Evolutionary conservation across 1,140 invertebrate genomes (phyloP).

Genomic region (Protaetia brevitarsis): DNA sequence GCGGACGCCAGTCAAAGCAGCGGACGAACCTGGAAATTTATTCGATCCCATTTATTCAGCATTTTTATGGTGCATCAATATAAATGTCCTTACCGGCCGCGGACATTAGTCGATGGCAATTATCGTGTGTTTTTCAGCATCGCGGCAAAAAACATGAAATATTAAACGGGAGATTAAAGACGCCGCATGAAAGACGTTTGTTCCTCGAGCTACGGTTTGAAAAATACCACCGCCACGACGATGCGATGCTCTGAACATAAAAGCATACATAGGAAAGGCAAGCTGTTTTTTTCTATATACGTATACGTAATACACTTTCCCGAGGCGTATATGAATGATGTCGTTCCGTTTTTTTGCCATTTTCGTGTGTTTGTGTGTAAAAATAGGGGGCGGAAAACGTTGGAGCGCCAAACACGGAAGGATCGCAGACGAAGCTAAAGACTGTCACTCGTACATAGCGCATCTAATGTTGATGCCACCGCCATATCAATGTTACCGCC

Average conservation of each 20-base stretch:
- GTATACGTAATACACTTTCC: conserved; percentile 33
- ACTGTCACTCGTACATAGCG: neutral
- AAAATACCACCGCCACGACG: conserved; percentile 30
- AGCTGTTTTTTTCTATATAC: neutral
- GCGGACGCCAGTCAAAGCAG: conserved; percentile 4
- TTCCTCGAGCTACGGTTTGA: conserved; percentile 33
- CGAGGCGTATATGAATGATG: conserved; percentile 34
- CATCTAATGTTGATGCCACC: neutral
- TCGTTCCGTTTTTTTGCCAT: conserved; percentile 33
- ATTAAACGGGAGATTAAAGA: conserved; percentile 41
- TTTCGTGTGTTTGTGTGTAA: conserved; percentile 26
- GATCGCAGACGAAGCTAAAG: neutral
- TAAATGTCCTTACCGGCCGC: conserved; percentile 32
- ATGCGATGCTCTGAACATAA: conserved; percentile 35
- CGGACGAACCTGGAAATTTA: conserved; percentile 16
- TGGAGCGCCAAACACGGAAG: too few species aligned
- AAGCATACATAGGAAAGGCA: neutral
- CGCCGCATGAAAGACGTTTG: conserved; percentile 36
- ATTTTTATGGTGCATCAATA: conserved; percentile 35
- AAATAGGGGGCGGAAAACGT: neutral
- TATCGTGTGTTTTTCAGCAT: conserved; percentile 30
- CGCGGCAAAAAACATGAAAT: conserved; percentile 35
- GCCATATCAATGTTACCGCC: neutral
- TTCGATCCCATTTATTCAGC: conserved; percentile 29
- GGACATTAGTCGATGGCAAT: conserved; percentile 34